Base-by-base conservation (phyloP, 1,140 invertebrate genomes). In the Aplysia californica region DNA sequence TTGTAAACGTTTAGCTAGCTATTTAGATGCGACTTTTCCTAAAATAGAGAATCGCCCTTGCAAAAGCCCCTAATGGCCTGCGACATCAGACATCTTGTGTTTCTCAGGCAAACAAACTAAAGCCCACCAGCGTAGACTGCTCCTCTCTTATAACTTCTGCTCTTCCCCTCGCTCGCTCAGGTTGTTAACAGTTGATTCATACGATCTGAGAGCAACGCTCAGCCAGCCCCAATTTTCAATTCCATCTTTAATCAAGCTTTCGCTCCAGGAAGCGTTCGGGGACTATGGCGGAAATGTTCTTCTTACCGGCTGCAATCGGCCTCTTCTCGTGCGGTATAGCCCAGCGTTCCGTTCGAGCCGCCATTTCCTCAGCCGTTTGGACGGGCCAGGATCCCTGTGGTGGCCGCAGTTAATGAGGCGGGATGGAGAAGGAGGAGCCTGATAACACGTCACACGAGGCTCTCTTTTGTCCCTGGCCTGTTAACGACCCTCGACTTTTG, bases 211-310 rank as follows among this genome's bases (percentile, higher is more conserved):
- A 58, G 35, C 58, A 71, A 35, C 68, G 31, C 68, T 44, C 39
- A 41, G 66, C 21, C n/a, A 44, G 29, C 58, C 38, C 44, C 68
- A 58, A 71, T 35, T 59, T 72, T 72, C 70, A 72, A 72, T 72
- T 72, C 59, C 70, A 26, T n/a, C 56, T 23, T 72, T 72, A 5
- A 61, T 61, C 70, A 39, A 41, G 5, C 31, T 61, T 23, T 29
- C n/a, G 21, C 5, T 31, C 29, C 68, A 35, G 29, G 58, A 36
- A 41, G n/a, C 26, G 18, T 61, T 15, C 18, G 70, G 56, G 29
- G 35, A 20, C 33, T 18, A 18, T 29, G 61, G 26, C 70, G 70
- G 70, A 72, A 72, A 61, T 72, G 58, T 39, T 23, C 33, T n/a
- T 55, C 70, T 6, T 72, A 26, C n/a, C n/a, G 55, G 44, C 31